Conservation (phyloP, 2,888 invertebrate genomes). For the Octonoba sinensis region DNA sequence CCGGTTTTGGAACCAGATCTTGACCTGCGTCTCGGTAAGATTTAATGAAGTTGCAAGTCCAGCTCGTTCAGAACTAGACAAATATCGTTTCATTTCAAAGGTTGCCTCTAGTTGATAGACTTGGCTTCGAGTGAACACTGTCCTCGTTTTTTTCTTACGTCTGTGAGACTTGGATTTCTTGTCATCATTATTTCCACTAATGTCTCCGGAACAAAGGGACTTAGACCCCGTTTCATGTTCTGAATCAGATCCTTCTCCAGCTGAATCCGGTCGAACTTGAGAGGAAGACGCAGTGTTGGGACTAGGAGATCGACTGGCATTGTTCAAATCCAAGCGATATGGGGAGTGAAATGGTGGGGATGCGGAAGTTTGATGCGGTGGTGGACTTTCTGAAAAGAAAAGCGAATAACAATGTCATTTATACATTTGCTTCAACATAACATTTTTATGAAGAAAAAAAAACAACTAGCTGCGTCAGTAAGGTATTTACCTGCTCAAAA, state of each 20-base stretch:
- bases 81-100: slow-evolving; percentile 90
- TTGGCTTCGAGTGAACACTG: slow-evolving; percentile 92
- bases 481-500: neutral
- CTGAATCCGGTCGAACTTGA: slow-evolving; percentile 27
- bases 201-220: slow-evolving; percentile 35
- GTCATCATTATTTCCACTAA: slow-evolving; percentile 33
- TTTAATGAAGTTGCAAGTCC: slow-evolving; percentile 90
- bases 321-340: slow-evolving; percentile 33
- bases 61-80: slow-evolving; percentile 92
- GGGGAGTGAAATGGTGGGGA: slow-evolving; percentile 48
- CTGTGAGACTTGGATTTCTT: slow-evolving; percentile 64
- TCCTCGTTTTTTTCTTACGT: slow-evolving; percentile 92
- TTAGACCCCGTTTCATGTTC: slow-evolving; percentile 49
- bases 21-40: slow-evolving; percentile 88
- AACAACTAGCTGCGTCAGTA: neutral
- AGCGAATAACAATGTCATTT: neutral
- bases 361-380: slow-evolving; percentile 25
- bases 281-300: slow-evolving; percentile 31
- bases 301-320: slow-evolving; percentile 43
- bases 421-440: neutral
- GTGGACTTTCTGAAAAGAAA: slow-evolving; percentile 44
- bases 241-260: slow-evolving; percentile 37
- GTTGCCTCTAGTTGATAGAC: slow-evolving; percentile 94
- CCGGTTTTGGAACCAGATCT: slow-evolving; percentile 96
- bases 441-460: neutral